Conservation (phyloP, 2,888 invertebrate genomes). For the Idaea biselata region DNA sequence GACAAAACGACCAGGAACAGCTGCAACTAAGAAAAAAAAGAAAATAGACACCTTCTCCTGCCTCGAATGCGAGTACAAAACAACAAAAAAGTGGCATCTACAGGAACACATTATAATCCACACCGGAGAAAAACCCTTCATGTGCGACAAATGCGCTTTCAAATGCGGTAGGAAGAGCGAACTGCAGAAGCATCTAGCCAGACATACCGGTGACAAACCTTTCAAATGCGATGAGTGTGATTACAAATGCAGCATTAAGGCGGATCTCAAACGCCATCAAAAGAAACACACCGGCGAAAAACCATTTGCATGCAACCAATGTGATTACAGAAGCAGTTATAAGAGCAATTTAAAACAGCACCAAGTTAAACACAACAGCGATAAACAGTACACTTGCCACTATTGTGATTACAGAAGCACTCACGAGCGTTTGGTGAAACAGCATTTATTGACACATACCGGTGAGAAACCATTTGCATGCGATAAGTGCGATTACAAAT, state of each 20-base stretch:
- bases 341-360: neutral
- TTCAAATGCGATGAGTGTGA: neutral
- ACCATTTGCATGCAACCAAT: neutral
- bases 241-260: neutral
- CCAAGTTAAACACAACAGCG: neutral
- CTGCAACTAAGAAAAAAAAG: neutral
- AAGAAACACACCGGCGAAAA: neutral
- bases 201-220: neutral
- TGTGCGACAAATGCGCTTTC: neutral
- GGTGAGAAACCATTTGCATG: constrained; percentile 11
- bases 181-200: neutral
- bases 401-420: constrained; percentile 4
- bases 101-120: neutral
- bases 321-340: neutral
- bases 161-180: neutral
- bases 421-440: neutral
- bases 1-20: neutral
- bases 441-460: constrained; percentile 6
- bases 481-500: constrained; percentile 6
- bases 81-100: neutral
- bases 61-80: neutral
- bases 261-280: neutral
- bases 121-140: neutral
- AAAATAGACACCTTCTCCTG: neutral
- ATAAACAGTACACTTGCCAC: constrained; percentile 2